These are phyloP conservation scores for Labroides dimidiatus DNA, from an alignment of 2,797 vertebrate genomes.

Conservation along the genomic window DNA sequence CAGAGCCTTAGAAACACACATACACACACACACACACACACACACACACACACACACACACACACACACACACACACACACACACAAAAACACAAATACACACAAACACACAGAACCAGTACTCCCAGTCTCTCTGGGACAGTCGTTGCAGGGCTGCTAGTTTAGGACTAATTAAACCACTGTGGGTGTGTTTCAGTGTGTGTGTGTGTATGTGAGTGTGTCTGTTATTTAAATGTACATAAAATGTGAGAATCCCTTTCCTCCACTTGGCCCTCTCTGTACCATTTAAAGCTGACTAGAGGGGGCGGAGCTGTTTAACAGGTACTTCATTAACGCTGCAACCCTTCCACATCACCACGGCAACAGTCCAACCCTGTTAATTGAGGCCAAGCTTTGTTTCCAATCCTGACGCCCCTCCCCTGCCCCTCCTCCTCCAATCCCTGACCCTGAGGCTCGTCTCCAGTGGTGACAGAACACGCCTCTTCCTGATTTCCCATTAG, in stretches of 20 bases:
- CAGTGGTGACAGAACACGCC: conserved; percentile 78
- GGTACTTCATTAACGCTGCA: conserved; percentile 87
- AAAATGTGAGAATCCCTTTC: conserved; percentile 67
- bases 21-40: conserved; percentile 16
- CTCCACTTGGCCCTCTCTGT: conserved; percentile 64
- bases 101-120: conserved; percentile 53
- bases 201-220: conserved; percentile 46
- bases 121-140: conserved; percentile 75
- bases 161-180: conserved; percentile 87
- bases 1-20: conserved; percentile 50
- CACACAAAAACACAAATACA: conserved; percentile 19
- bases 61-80: conserved; percentile 21
- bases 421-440: conserved; percentile 77
- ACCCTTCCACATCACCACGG: conserved; percentile 81
- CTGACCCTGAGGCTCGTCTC: conserved; percentile 77
- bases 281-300: conserved; percentile 81
- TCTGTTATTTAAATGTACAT: conserved; percentile 51
- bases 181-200: conserved; percentile 37
- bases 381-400: conserved; percentile 85
- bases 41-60: conserved; percentile 25
- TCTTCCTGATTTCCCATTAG: conserved; percentile 85
- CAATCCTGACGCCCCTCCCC: conserved; percentile 75
- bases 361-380: conserved; percentile 84
- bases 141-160: conserved; percentile 76
- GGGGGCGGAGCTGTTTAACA: conserved; percentile 82